Percentiles rank a stretch among this genome's conserved stretches.
Evolutionary conservation across 2,113 vertebrate genomes (phyloP).

Genomic region (Arvicanthis niloticus): DNA sequence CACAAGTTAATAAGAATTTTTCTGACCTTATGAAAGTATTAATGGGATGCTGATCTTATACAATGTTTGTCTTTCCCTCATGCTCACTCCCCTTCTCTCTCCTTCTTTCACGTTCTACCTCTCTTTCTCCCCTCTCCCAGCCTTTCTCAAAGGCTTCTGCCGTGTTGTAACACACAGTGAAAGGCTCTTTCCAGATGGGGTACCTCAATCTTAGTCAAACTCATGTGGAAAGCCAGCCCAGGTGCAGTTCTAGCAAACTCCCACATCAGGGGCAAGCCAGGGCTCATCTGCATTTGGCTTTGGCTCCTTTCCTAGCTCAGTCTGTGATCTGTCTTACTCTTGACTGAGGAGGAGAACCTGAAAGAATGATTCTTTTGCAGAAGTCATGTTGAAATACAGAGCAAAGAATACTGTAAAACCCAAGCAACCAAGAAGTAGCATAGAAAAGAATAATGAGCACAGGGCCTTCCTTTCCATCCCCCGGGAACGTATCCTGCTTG

Average conservation of each 20-base stretch:
- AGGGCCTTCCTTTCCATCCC: neutral
- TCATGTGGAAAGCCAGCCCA: neutral
- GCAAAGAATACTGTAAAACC: neutral
- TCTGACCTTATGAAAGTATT: no score
- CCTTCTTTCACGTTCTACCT: neutral
- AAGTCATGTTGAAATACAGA: neutral
- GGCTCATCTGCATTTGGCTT: neutral
- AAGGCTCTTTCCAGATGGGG: neutral
- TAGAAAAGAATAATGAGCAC: neutral
- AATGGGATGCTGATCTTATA: neutral
- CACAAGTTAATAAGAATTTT: neutral
- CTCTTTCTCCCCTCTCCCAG: no score
- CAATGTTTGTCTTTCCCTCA: neutral
- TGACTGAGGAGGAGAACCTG: neutral
- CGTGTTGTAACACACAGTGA: neutral
- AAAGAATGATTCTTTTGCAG: neutral
- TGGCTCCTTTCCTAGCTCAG: neutral
- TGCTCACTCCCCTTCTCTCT: rapidly evolving
- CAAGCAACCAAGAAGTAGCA: neutral
- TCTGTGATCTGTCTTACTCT: neutral
- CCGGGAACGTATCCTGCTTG: neutral
- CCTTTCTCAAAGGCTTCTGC: neutral
- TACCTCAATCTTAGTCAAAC: neutral
- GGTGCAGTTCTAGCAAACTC: neutral
- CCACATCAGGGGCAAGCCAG: neutral